Evolutionary conservation across 2,797 vertebrate genomes (phyloP), one percentile per base, ranked within the genome.

Genomic region (Neosilurus mollespiculum): DNA sequence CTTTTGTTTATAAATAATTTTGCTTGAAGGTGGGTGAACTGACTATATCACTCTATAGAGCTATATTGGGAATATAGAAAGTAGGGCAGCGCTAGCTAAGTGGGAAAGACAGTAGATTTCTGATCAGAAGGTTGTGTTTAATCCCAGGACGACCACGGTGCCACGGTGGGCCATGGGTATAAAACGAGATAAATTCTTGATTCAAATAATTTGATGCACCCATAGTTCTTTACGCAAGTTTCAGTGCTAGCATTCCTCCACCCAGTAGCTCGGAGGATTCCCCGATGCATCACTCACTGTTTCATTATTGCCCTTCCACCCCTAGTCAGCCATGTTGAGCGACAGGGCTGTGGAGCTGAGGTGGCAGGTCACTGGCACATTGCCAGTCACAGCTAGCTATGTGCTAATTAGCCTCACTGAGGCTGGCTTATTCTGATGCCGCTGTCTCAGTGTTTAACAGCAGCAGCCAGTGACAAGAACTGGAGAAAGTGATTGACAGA

Each of bases 321-420:
- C 82, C 82, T 81, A 65, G 62, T 78, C 43, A 66, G 61, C 51
- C 54, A 61, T 78, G 87, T 89, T 92, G 89, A 93, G 91, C 91
- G 85, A 86, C 87, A 88, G 89, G 92, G 87, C 87, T 85, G 90
- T 90, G 91, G 91, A 90, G 86, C 79, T 56, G 87, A 91, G 92
- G 91, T 93, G 93, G 91, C 90, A 89, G 91, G 89, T 90, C 91
- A 87, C 89, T 93, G 92, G 93, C 91, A 89, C 78, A 37, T 82
- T 89, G 92, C 92, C 93, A 94, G 90, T 90, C 84, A 90, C 87
- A 89, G 91, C 89, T 90, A 93, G 91, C 90, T 90, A 88, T 88
- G 85, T 15, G 88, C 92, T 94, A 94, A 94, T 94, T 94, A 92
- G 88, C 87, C 81, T 90, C 83, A 85, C 88, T 88, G 88, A 90